These are phyloP conservation scores for Pogonomyrmex barbatus DNA, from an alignment of 1,140 invertebrate genomes.

Conservation along the genomic window DNA sequence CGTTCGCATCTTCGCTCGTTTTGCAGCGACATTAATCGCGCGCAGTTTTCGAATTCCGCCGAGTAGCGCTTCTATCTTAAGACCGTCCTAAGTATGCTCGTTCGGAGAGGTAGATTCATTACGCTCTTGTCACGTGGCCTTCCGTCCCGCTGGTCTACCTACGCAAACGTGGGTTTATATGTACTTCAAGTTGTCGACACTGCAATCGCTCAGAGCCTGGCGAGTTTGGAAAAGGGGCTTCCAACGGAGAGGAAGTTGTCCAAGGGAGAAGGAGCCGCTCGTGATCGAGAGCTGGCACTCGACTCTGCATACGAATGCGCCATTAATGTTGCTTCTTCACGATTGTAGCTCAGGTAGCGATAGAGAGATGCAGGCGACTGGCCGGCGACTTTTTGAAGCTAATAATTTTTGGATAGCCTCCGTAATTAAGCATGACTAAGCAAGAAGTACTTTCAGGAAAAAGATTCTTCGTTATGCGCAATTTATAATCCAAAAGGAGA, in stretches of 20 bases:
- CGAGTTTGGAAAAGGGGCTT: conserved; percentile 53
- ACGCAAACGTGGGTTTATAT: conserved; percentile 46
- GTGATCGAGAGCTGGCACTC: conserved; percentile 59
- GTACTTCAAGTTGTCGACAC: conserved; percentile 49
- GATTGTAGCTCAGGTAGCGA: conserved; percentile 26
- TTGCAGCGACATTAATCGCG: conserved; percentile 43
- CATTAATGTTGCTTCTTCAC: conserved; percentile 42
- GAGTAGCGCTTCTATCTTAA: conserved; percentile 14
- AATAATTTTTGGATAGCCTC: conserved; percentile 22
- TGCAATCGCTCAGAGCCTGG: conserved; percentile 59
- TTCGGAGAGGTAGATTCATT: conserved; percentile 51
- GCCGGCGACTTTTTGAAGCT: neutral
- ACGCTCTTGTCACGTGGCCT: conserved; percentile 46
- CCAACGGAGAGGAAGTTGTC: conserved; percentile 56
- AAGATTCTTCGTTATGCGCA: neutral
- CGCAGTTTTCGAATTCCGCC: conserved; percentile 38
- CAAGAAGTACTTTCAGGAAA: neutral
- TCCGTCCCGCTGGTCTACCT: conserved; percentile 17
- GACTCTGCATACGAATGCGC: conserved; percentile 66
- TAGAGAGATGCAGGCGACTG: neutral
- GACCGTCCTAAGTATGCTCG: conserved; percentile 30
- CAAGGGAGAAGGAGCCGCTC: conserved; percentile 2
- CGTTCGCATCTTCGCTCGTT: neutral
- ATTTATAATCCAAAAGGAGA: neutral
- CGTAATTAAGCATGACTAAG: neutral